Conservation (phyloP, 2,113 vertebrate species). For the Zosterops lateralis region DNA sequence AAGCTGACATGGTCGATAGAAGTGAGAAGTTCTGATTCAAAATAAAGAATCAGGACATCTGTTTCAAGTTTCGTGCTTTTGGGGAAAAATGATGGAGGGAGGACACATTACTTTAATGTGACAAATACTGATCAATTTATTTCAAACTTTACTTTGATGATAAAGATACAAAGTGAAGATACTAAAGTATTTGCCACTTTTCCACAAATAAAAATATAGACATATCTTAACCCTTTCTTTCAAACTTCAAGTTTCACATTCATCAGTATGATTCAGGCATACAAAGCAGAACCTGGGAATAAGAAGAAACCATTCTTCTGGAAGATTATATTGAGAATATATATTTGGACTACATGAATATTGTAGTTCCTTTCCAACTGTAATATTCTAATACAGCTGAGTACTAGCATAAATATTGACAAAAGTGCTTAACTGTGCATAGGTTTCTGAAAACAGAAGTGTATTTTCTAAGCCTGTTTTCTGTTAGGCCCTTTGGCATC, state of each 20-base stretch:
- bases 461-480: not conserved
- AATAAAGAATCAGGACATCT: constrained; percentile 65
- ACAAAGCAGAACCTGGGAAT: not conserved
- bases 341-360: not conserved
- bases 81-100: not conserved
- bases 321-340: not conserved
- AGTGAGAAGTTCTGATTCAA: constrained; percentile 63
- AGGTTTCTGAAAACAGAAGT: not conserved
- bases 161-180: not conserved
- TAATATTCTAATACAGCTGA: not conserved
- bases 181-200: not conserved
- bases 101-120: constrained; percentile 11
- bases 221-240: not conserved
- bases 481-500: not conserved
- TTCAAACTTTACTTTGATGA: constrained; percentile 17
- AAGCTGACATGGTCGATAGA: constrained; percentile 47
- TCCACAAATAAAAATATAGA: not conserved
- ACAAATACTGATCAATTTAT: constrained; percentile 25
- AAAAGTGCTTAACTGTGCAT: not conserved
- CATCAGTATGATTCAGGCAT: not conserved
- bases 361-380: not conserved
- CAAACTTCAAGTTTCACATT: not conserved
- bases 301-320: not conserved
- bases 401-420: not conserved
- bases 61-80: constrained; percentile 37